Conservation (phyloP, 64 coral and sea anemone genomes). For the Stylophora pistillata region DNA sequence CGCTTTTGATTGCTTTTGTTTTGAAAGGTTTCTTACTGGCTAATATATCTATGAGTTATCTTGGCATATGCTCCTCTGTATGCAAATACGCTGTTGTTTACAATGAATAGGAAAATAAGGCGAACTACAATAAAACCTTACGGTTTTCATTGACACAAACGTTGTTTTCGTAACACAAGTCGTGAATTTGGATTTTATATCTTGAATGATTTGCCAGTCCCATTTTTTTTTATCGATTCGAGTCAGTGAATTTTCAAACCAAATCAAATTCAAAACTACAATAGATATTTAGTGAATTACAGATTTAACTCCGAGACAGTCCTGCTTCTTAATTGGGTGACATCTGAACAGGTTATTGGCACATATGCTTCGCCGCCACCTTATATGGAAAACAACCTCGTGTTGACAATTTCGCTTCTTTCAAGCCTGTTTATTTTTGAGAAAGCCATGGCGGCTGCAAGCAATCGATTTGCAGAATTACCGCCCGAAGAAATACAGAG, state of each 20-base stretch:
- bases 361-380: background rate
- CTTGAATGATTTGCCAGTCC: too few species aligned
- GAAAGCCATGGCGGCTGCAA: background rate
- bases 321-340: background rate
- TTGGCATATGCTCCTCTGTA: too few species aligned
- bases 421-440: background rate
- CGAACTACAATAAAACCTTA: too few species aligned
- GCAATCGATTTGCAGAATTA: background rate
- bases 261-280: background rate
- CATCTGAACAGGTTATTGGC: background rate
- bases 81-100: too few species aligned
- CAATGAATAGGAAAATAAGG: too few species aligned
- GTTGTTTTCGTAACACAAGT: too few species aligned
- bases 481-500: constrained; percentile 6
- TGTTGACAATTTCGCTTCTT: background rate
- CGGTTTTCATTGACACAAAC: too few species aligned
- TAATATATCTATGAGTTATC: too few species aligned
- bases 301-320: background rate
- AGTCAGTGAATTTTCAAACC: background rate
- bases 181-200: too few species aligned
- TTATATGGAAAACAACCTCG: background rate
- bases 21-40: too few species aligned
- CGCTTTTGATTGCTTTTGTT: too few species aligned
- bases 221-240: background rate
- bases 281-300: background rate